phyloP scores from a whole-genome alignment of 1,140 invertebrate species.

The Monomorium pharaonis region DNA sequence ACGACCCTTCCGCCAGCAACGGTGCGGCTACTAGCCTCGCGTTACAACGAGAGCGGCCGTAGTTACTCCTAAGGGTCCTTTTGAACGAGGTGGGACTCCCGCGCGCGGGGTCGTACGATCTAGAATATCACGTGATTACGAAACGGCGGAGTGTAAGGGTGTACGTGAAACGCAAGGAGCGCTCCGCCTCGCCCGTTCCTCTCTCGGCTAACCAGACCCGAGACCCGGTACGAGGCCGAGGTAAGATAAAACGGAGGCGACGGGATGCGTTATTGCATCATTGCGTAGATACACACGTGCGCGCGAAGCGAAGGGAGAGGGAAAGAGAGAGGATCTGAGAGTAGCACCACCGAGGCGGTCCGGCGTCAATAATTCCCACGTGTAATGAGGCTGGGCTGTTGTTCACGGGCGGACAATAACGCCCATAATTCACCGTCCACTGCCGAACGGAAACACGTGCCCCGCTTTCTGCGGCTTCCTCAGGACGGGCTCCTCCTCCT shows the following conservation, averaged over 20 bases:
- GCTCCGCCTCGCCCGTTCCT: neutral
- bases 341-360: slow-evolving; percentile 68
- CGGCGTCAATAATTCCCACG: slow-evolving; percentile 76
- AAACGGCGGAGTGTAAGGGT: slow-evolving; percentile 1
- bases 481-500: neutral
- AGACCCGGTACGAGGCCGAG: neutral
- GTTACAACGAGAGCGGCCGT: slow-evolving; percentile 51
- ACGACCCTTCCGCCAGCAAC: neutral
- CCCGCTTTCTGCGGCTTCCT: slow-evolving; percentile 62
- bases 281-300: neutral
- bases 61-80: slow-evolving; percentile 45
- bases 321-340: slow-evolving; percentile 14
- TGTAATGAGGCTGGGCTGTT: slow-evolving; percentile 76
- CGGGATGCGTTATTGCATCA: slow-evolving; percentile 5
- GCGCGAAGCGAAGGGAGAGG: neutral
- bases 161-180: slow-evolving; percentile 4
- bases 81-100: slow-evolving; percentile 25
- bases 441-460: slow-evolving; percentile 66
- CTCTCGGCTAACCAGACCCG: neutral
- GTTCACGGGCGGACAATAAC: slow-evolving; percentile 80
- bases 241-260: slow-evolving; percentile 34
- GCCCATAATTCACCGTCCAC: slow-evolving; percentile 79
- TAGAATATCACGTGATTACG: slow-evolving; percentile 28
- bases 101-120: neutral
- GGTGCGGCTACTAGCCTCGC: slow-evolving; percentile 35